Evolutionary conservation across 2,888 invertebrate genomes (phyloP).

Genomic region (Eupithecia dodoneata): DNA sequence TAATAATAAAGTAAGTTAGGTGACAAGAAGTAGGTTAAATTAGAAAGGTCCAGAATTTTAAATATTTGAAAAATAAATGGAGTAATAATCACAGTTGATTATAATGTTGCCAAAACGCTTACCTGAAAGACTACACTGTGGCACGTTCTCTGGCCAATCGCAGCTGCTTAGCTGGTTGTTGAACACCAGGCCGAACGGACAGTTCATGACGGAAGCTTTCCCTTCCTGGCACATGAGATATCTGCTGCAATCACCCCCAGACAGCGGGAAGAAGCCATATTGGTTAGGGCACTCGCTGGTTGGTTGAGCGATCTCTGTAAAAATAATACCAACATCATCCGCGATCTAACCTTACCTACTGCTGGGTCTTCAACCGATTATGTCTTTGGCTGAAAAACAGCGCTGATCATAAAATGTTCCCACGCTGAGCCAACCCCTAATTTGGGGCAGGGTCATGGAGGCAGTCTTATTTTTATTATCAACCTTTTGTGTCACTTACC

Average conservation of each 20-base stretch:
- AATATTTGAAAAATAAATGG: background rate
- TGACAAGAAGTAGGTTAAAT: background rate
- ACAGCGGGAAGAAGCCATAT: slow-evolving; percentile 58
- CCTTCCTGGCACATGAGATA: slow-evolving; percentile 67
- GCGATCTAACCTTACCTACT: background rate
- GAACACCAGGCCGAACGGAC: slow-evolving; percentile 67
- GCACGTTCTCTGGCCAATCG: slow-evolving; percentile 70
- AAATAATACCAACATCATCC: background rate
- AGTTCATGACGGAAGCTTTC: slow-evolving; percentile 59
- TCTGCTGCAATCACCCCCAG: slow-evolving; percentile 61
- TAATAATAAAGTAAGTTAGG: background rate
- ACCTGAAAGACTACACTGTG: slow-evolving; percentile 63
- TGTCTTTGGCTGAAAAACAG: too few relatives aligned
- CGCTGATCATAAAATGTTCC: too few relatives aligned
- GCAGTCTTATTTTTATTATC: too few relatives aligned
- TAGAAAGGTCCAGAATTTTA: background rate
- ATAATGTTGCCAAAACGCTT: slow-evolving; percentile 12
- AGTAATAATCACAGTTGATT: background rate
- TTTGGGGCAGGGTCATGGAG: too few relatives aligned
- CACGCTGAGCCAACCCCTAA: too few relatives aligned
- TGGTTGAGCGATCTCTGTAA: slow-evolving; percentile 32
- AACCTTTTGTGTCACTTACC: too few relatives aligned
- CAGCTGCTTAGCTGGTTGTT: slow-evolving; percentile 55
- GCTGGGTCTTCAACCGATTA: too few relatives aligned
- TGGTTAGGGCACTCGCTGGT: slow-evolving; percentile 51